Evolutionary conservation across 2,888 invertebrate genomes (phyloP), one percentile per base, ranked within the genome.

Genomic region (Meteorus cinctellus): DNA sequence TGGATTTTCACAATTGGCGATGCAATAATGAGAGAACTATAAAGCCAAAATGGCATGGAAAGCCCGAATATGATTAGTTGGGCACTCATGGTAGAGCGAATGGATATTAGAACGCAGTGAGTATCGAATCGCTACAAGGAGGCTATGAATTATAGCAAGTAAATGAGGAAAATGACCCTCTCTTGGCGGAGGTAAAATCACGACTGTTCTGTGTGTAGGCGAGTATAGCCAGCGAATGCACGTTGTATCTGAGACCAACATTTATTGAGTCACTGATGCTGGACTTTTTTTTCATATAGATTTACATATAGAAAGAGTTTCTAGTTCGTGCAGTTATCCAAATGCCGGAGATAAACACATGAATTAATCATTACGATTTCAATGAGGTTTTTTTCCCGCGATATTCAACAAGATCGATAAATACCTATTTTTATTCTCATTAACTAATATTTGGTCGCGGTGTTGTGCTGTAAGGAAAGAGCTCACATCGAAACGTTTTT

Each of bases 1-100:
- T 88, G 87, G 0, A 91, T 90, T 8, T 72, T 81, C n/a, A 89
- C 89, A n/a, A 81, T 80, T 2, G 89, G 87, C 4, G 72, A 74
- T 31, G 73, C 36, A 51, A 67, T 34, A 1, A 48, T 41, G 24
- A 31, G 10, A 55, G 34, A 24, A 67, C 51, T 48, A 6, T 41
- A 41, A 14, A 63, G 8, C 48, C n/a, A 62, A 36, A 75, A 3
- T 6, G 36, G n/a, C 8, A 27, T 51, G 29, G 34, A 51, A 29
- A 75, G 41, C 16, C 19, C 29, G 29, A 63, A 5, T 10, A 24
- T 65, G 24, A 65, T n/a, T 12, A 16, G 24, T 59, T 12, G 41
- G 10, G 59, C 29, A 31, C 1, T 45, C 75, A 75, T 75, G 16
- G 12, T 36, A 27, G 16, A 55, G 27, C 27, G 59, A 59, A 19